Evolutionary conservation across 2,113 vertebrate genomes (phyloP).

Genomic region (Microtus ochrogaster): DNA sequence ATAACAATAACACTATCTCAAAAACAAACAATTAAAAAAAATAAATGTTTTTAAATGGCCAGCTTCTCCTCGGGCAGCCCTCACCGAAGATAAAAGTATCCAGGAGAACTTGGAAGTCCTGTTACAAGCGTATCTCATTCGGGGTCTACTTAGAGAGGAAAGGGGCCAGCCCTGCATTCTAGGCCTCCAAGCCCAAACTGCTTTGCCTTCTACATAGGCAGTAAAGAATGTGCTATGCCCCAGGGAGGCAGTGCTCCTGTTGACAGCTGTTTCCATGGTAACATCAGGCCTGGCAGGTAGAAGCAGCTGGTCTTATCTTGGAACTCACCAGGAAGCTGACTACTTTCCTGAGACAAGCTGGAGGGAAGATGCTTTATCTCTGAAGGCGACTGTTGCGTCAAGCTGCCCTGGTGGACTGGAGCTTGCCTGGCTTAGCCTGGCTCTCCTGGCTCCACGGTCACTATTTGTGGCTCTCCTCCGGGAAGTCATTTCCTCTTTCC

Average conservation of each 20-base stretch:
- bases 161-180: conserved; percentile 18
- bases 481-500: neutral
- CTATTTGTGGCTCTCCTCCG: accelerated
- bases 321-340: conserved; percentile 57
- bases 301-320: conserved; percentile 53
- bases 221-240: conserved; percentile 74
- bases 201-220: conserved; percentile 58
- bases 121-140: conserved; percentile 77
- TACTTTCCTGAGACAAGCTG: neutral
- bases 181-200: conserved; percentile 66
- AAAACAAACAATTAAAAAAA: neutral
- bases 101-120: conserved; percentile 37
- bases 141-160: conserved; percentile 37
- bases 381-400: neutral
- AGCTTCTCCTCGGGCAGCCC: neutral
- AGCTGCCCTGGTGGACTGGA: neutral
- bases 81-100: neutral
- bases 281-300: conserved; percentile 73
- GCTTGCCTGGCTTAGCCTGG: accelerated
- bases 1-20: neutral
- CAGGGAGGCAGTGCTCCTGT: conserved; percentile 65
- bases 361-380: neutral
- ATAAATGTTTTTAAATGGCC: neutral
- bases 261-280: conserved; percentile 77
- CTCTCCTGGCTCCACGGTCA: accelerated